A percentile compares a stretch with the other conserved stretches of the same genome.
Conservation (phyloP, 2,888 invertebrate species). For the Himalopsyche anomala region DNA sequence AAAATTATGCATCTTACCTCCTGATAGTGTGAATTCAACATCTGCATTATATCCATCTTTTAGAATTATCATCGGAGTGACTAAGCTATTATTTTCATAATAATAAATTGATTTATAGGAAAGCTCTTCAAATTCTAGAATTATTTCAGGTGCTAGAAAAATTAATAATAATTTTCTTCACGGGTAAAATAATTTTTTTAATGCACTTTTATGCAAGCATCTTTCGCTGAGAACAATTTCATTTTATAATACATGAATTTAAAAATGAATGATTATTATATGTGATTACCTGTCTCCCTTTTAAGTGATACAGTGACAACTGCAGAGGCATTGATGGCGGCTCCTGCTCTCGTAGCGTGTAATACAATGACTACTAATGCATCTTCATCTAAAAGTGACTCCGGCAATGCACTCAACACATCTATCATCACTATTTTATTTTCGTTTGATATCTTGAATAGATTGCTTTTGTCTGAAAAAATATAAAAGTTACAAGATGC, state of each 20-base stretch:
- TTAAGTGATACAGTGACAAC: slow-evolving; percentile 63
- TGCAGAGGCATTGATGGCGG: slow-evolving; percentile 35
- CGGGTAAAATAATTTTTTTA: background rate
- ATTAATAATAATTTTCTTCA: background rate
- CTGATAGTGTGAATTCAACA: slow-evolving; percentile 70
- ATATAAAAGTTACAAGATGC: background rate
- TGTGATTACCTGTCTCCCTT: background rate
- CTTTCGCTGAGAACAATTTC: too few species aligned
- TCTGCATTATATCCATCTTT: slow-evolving; percentile 69
- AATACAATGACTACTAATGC: slow-evolving; percentile 11
- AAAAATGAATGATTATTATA: too few species aligned
- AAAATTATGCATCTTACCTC: slow-evolving; percentile 68
- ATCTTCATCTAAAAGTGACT: background rate
- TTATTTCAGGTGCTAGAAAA: background rate
- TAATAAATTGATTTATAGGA: slow-evolving; percentile 32
- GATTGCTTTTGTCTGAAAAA: too few species aligned
- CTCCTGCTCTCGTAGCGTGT: background rate
- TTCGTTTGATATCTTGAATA: too few species aligned
- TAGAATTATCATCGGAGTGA: slow-evolving; percentile 62
- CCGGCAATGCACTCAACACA: background rate
- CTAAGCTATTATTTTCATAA: slow-evolving; percentile 8
- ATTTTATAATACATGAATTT: too few species aligned
- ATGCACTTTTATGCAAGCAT: too few species aligned
- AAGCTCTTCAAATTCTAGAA: slow-evolving; percentile 8
- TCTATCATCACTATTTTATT: background rate